These are phyloP conservation scores for Sphenodon punctatus DNA, from an alignment of 2,797 vertebrate genomes.

Conservation along the genomic window DNA sequence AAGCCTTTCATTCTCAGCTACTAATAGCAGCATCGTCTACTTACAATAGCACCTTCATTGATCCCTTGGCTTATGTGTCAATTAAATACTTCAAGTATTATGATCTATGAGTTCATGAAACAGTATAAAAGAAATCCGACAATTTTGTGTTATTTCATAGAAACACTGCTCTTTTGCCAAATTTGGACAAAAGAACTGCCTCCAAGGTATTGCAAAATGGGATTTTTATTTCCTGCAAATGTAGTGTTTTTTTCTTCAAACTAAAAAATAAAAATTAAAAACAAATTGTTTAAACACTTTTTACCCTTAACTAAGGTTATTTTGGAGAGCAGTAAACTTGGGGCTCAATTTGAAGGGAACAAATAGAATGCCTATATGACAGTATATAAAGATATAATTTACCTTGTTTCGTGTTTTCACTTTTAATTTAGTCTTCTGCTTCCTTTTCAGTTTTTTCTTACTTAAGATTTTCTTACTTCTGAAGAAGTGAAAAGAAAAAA, in stretches of 20 bases:
- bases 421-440: constrained; percentile 99
- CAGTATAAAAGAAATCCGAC: background rate
- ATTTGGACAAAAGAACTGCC: too few relatives aligned
- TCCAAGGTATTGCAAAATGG: too few relatives aligned
- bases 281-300: too few relatives aligned
- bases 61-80: too few relatives aligned
- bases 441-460: constrained; percentile 98
- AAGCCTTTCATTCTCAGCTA: background rate
- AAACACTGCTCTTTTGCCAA: too few relatives aligned
- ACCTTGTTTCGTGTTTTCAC: constrained; percentile 97
- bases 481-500: constrained; percentile 59
- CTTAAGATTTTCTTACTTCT: constrained; percentile 97
- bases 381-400: constrained; percentile 41
- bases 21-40: background rate
- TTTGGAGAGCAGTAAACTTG: background rate
- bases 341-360: background rate
- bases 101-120: background rate
- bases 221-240: too few relatives aligned
- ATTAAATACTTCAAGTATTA: background rate
- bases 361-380: background rate
- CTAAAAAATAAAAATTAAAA: too few relatives aligned
- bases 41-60: too few relatives aligned
- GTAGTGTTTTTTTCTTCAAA: too few relatives aligned
- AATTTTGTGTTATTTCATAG: too few relatives aligned
- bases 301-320: background rate